phyloP scores from a whole-genome alignment of 2,888 invertebrate genomes.

The Pristionchus exspectatus region DNA sequence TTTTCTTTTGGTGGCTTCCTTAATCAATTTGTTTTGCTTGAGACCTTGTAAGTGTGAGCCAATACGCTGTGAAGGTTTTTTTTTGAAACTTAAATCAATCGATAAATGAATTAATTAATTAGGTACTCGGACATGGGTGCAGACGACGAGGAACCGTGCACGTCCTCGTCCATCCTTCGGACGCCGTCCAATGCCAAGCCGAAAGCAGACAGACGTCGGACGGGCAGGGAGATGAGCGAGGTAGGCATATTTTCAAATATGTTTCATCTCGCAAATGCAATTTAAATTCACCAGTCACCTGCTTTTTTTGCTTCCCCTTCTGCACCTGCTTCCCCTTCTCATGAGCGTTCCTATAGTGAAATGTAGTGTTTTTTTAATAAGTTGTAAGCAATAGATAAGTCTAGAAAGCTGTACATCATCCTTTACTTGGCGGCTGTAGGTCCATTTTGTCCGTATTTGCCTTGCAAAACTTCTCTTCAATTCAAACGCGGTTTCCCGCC shows the following conservation, averaged over 20 bases:
- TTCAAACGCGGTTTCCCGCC: too few species aligned
- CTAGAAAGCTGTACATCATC: too few species aligned
- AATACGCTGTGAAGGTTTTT: too few species aligned
- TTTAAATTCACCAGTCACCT: background rate
- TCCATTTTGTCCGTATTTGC: too few species aligned
- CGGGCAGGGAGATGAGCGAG: background rate
- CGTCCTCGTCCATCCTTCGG: background rate
- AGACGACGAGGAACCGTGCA: constrained; percentile 27
- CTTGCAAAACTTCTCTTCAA: too few species aligned
- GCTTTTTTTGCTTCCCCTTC: background rate
- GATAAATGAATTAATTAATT: background rate
- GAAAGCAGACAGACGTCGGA: background rate
- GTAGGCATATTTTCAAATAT: background rate
- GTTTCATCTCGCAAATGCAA: background rate
- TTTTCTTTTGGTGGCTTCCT: background rate
- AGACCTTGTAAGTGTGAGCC: too few species aligned
- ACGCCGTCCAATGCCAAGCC: background rate
- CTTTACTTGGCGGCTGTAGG: too few species aligned
- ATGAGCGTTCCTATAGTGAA: too few species aligned
- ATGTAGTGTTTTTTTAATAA: too few species aligned
- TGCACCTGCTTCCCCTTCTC: too few species aligned
- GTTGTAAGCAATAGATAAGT: too few species aligned
- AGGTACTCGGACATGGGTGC: constrained; percentile 16
- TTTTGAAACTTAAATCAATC: background rate
- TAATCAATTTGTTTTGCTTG: too few species aligned